Conservation (phyloP, 2,797 vertebrate genomes). For the Chloroceryle amazona region DNA sequence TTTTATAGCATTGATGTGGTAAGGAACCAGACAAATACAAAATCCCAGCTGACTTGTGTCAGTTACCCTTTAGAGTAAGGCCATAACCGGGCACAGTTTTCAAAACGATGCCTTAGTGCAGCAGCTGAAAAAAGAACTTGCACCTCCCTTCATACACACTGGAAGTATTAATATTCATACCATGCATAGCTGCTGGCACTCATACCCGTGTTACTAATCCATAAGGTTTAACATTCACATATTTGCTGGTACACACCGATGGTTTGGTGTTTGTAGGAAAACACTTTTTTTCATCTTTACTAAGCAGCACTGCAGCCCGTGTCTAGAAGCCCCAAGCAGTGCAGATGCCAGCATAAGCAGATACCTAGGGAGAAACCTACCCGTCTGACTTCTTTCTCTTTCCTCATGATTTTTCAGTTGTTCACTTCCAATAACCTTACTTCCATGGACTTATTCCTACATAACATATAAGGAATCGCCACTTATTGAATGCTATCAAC, state of each 20-base stretch:
- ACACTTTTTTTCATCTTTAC: neutral
- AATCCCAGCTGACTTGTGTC: neutral
- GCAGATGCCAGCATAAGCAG: neutral
- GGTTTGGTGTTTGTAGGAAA: neutral
- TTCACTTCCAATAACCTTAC: neutral
- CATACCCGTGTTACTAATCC: neutral
- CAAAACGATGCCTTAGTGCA: neutral
- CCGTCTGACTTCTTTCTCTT: neutral
- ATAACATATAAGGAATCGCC: neutral
- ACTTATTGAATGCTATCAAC: neutral
- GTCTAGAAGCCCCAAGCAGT: neutral
- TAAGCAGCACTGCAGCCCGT: neutral
- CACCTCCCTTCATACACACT: neutral
- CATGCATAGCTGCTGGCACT: rapidly evolving
- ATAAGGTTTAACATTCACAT: neutral
- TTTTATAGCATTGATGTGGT: neutral
- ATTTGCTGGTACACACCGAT: neutral
- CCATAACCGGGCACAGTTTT: rapidly evolving
- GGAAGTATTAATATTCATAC: neutral
- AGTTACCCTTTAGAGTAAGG: neutral
- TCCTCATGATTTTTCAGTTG: neutral
- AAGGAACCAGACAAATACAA: neutral
- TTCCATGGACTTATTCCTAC: neutral
- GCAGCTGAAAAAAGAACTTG: neutral
- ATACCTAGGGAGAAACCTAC: neutral